Base-by-base conservation (phyloP, 2,113 vertebrate genomes). In the Tupaia tana region DNA sequence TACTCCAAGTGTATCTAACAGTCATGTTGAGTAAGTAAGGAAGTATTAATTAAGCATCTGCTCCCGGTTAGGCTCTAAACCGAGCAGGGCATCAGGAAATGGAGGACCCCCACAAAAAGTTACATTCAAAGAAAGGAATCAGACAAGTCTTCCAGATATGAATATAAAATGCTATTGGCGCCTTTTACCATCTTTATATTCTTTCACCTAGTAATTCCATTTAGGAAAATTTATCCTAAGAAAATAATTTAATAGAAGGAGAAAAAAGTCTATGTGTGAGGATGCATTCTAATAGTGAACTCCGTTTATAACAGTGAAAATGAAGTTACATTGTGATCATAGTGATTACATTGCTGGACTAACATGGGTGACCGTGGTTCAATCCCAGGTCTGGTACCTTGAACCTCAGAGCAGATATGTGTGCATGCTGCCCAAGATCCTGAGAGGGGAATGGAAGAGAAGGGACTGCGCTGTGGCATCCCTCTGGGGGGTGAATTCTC, bases 181-280 rank as follows among this genome's bases (percentile, higher is more conserved):
- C 15, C 3, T 94, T 94, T 89, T 66, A 86, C 67, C 75, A 67
- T 75, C 77, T 67, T 91, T 75, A 74, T 69, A 69, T 52, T 91
- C 8, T 63, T 85, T 90, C 16, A 77, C 24, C 56, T 13, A 83
- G 29, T 71, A 59, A 78, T 89, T 82, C 25, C 2, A 25, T 63
- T 83, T 56, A 3, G 43, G 34, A 95, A 83, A 78, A 95, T 92
- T 34, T 89, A 70, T 69, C 22, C 54, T 63, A 92, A 56, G 74
- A 86, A 86, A 89, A 82, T n/a, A 77, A 89, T 75, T 94, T 61
- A 84, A 56, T 11, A 89, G 54, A 81, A 88, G 14, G 61, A 15
- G 4, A 54, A 31, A 81, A 80, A 71, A 83, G 20, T 18, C 3
- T 85, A 20, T 63, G 19, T 70, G 77, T 77, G 56, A 93, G 77